A percentile compares a stretch with the other conserved stretches of the same genome.
Conservation (phyloP, 2,113 vertebrate genomes). For the cattle (Bos taurus) region DNA sequence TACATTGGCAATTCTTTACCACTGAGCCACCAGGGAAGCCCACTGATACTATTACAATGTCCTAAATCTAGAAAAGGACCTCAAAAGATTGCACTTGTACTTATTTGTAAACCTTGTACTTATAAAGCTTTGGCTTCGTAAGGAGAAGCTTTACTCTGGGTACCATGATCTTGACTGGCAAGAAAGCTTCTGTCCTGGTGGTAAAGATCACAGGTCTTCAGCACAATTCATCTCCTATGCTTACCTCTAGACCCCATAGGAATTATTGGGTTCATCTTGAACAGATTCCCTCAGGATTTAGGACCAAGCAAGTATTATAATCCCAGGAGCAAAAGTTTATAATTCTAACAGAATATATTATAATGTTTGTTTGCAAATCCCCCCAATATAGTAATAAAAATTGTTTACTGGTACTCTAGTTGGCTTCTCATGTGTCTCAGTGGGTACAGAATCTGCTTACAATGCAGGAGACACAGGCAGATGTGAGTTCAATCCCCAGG, state of each 20-base stretch:
- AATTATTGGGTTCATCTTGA: not conserved
- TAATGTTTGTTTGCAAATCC: not conserved
- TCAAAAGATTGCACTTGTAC: not conserved
- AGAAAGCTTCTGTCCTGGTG: not conserved
- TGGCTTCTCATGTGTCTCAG: accelerated
- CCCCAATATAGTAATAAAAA: not conserved
- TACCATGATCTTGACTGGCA: not conserved
- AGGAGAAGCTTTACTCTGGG: not conserved
- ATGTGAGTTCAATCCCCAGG: not conserved
- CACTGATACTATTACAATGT: not conserved
- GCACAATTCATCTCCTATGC: not conserved
- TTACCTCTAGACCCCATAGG: not conserved
- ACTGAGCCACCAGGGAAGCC: not conserved
- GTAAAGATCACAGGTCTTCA: not conserved
- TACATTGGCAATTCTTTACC: not conserved
- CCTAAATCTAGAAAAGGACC: not conserved
- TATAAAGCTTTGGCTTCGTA: not conserved
- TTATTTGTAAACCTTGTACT: not conserved
- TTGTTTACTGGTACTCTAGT: not conserved
- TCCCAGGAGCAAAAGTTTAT: not conserved
- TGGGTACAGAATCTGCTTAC: not conserved
- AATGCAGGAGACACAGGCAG: not conserved
- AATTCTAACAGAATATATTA: not conserved
- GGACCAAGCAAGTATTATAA: not conserved
- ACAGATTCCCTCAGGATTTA: not conserved